A percentile compares a stretch with the other conserved stretches of the same genome.
Conservation (phyloP, 64 coral and sea anemone genomes). For the Dendronephthya gigantea region DNA sequence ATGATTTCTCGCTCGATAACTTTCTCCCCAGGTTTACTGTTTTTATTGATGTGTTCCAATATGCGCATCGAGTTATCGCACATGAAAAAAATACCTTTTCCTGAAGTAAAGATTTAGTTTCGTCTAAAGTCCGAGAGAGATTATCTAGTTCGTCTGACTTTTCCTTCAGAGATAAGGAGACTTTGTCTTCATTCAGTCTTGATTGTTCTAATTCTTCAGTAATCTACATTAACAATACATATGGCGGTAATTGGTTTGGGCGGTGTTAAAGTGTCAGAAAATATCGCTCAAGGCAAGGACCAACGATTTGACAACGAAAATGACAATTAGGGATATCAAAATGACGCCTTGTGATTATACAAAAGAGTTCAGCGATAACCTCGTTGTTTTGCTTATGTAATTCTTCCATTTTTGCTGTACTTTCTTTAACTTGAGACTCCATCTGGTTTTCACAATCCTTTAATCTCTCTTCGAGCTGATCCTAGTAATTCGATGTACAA, state of each 20-base stretch:
- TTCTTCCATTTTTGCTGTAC: constrained; percentile 59
- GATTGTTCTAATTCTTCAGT: constrained; percentile 60
- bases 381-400: constrained; percentile 81
- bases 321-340: not conserved
- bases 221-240: constrained; percentile 37
- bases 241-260: too few relatives aligned
- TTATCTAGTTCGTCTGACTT: constrained; percentile 35
- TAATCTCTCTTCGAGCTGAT: constrained; percentile 53
- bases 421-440: constrained; percentile 59
- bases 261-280: not conserved
- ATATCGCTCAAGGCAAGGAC: not conserved
- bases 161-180: constrained; percentile 53
- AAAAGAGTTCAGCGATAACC: constrained; percentile 17
- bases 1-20: too few relatives aligned
- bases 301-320: not conserved
- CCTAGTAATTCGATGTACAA: constrained; percentile 16
- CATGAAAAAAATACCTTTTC: constrained; percentile 45
- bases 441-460: constrained; percentile 39
- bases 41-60: too few relatives aligned
- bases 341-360: not conserved
- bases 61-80: too few relatives aligned
- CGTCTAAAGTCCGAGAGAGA: constrained; percentile 35
- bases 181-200: constrained; percentile 49
- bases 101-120: constrained; percentile 38
- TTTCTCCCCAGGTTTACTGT: too few relatives aligned